phyloP scores from a whole-genome alignment of 2,797 vertebrate species.

The Cirrhinus mrigala region DNA sequence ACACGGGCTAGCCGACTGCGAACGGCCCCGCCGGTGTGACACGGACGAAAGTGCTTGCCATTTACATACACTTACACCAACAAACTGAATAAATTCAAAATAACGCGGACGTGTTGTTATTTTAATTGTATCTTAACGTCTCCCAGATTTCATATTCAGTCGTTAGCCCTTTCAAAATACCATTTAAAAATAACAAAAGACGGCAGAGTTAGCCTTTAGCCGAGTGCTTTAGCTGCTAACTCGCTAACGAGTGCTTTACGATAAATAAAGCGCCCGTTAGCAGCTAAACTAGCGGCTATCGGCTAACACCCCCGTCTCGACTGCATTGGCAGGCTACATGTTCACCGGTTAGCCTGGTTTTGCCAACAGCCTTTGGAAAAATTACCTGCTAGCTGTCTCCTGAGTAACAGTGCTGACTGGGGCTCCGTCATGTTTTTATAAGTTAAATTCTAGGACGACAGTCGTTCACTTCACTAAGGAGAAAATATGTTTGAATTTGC shows the following conservation, averaged over 20 bases:
- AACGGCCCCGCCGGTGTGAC: constrained; percentile 14
- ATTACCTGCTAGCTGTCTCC: constrained; percentile 98
- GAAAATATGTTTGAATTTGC: constrained; percentile 52
- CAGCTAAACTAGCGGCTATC: constrained; percentile 49
- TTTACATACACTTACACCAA: neutral
- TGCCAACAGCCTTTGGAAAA: constrained; percentile 51
- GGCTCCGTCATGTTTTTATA: constrained; percentile 90
- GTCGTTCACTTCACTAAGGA: constrained; percentile 53
- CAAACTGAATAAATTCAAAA: neutral
- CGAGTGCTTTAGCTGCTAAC: constrained; percentile 27
- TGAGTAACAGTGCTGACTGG: constrained; percentile 94
- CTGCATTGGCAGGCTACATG: constrained; percentile 36
- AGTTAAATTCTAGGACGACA: constrained; percentile 41
- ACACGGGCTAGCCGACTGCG: constrained; percentile 22
- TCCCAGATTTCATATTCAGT: too few species aligned
- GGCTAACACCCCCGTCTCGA: constrained; percentile 25
- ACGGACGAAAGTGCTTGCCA: neutral
- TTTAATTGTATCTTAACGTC: neutral
- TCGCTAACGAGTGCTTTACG: neutral
- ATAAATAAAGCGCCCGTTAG: neutral
- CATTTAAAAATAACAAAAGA: constrained; percentile 29
- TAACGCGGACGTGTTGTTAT: neutral
- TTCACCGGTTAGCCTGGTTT: constrained; percentile 61
- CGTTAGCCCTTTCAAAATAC: neutral
- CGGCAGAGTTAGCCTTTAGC: constrained; percentile 17